Evolutionary conservation across 2,888 invertebrate species (phyloP), one percentile per base, ranked within the genome.

Genomic region (Mycalesis mineus): DNA sequence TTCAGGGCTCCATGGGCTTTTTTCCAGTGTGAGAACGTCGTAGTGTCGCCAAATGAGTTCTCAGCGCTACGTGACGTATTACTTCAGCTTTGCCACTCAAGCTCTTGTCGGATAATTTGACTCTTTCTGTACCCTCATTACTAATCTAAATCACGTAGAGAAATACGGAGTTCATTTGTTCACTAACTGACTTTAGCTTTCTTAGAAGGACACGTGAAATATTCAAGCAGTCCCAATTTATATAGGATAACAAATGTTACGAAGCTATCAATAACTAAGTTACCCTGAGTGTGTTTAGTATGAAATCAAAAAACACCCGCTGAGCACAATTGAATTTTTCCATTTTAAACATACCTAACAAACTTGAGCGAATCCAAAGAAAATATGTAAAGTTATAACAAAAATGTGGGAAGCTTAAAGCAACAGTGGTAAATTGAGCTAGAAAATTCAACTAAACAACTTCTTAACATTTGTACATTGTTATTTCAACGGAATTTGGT

Each of bases 341-440:
- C 45, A 31, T 14, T 45, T 45, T 14, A 14, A 41, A 45, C 42
- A 5, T n/a, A n/a, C n/a, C n/a, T n/a, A 45, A 31, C 29, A 45
- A 14, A 13, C 7, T 44, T 11, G 28, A 45, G 29, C 29, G 9
- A 45, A 14, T 33, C 11, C 6, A 4, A 15, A 47, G 33, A 11
- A n/a, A n/a, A n/a, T 9, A 53, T 9, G 33, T 33, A 14, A 22
- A 22, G 22, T 47, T 6, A 28, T 39, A 39, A 40, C 31, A 51
- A 40, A 29, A 28, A 51, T 51, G 28, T 15, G 13, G 29, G 28
- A 31, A 40, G 31, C 40, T 13, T 31, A 31, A 9, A n/a, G n/a
- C n/a, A n/a, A n/a, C n/a, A n/a, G n/a, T n/a, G n/a, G n/a, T n/a
- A 47, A 47, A 39, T 49, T 49, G 49, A 37, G 49, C 39, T 13